Conservation (phyloP, 2,888 invertebrate genomes). For the Drosophila rubida region DNA sequence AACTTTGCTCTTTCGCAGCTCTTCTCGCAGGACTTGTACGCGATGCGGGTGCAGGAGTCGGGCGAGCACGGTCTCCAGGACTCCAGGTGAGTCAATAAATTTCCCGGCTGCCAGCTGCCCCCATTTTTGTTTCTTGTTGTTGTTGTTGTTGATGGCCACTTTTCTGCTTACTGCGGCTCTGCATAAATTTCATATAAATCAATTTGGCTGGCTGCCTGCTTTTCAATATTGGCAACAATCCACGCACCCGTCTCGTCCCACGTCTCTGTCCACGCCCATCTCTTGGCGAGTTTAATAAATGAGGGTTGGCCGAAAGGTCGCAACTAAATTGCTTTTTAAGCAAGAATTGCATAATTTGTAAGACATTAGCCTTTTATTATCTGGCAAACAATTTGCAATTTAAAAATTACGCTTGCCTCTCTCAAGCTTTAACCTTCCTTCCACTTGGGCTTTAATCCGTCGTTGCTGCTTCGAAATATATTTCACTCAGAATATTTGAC, state of each 20-base stretch:
- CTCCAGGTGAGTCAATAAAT: constrained; percentile 86
- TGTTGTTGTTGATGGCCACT: constrained; percentile 22
- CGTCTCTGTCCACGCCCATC: neutral
- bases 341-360: constrained; percentile 60
- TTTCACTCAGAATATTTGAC: constrained; percentile 20
- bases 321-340: constrained; percentile 71
- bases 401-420: constrained; percentile 11
- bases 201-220: constrained; percentile 51
- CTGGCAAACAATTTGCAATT: constrained; percentile 30
- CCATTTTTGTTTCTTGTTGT: too few species aligned
- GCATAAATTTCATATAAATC: constrained; percentile 78
- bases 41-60: constrained; percentile 90
- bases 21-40: constrained; percentile 91
- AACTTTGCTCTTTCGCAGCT: constrained; percentile 85
- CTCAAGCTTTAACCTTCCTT: constrained; percentile 1
- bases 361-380: constrained; percentile 53
- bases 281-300: constrained; percentile 39
- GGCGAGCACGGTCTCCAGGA: constrained; percentile 86
- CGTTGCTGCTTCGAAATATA: constrained; percentile 1
- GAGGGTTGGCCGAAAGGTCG: constrained; percentile 37
- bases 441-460: constrained; percentile 1
- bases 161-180: constrained; percentile 39
- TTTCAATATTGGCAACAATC: constrained; percentile 46
- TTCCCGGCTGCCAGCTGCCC: constrained; percentile 28
- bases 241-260: neutral